Base-by-base conservation (phyloP, 2,113 vertebrate genomes). In the Arizona elegans region DNA sequence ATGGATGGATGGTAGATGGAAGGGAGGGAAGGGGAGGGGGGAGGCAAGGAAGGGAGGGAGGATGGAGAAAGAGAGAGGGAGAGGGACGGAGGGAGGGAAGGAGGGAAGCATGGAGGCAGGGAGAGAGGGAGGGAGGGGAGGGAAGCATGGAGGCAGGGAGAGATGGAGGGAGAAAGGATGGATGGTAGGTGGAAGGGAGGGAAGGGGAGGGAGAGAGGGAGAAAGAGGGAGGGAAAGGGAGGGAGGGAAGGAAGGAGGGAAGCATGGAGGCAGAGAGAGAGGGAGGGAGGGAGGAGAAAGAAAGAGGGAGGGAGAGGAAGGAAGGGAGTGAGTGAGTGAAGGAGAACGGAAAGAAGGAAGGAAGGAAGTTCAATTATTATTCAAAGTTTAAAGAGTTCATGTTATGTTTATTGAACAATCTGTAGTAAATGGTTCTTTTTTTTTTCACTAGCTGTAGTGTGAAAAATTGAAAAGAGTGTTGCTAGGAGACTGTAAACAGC, bases 361-460 rank as follows among this genome's bases (percentile, higher is more conserved):
- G n/a, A 3, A 86, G 3, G 1, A 38, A 75, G n/a, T 12, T n/a
- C 29, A 70, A n/a, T n/a, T 70, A n/a, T 70, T 70, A 97, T 95
- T 97, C 93, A 95, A 96, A 96, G 96, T 96, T 97, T 95, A 95
- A 96, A 97, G 95, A 96, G 92, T 96, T 97, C 93, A 95, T 96
- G 95, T 96, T 97, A 92, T 96, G 94, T 95, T 97, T 96, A 96
- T 96, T 95, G 93, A 94, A 95, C 96, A 96, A 97, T 97, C 95
- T 95, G 94, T 94, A 96, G 93, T 97, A 96, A 97, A 96, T 97
- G 94, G 96, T 97, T 97, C 96, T 94, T 96, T 19, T 97, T 96
- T 97, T 96, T 96, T 96, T 96, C 95, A 97, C 96, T 96, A 96
- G 95, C 94, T 95, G 95, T 88, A 95, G 95, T 97, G 96, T 96